These are phyloP conservation scores for Hylyphantes graminicola DNA, from an alignment of 1,140 invertebrate species.

Conservation along the genomic window DNA sequence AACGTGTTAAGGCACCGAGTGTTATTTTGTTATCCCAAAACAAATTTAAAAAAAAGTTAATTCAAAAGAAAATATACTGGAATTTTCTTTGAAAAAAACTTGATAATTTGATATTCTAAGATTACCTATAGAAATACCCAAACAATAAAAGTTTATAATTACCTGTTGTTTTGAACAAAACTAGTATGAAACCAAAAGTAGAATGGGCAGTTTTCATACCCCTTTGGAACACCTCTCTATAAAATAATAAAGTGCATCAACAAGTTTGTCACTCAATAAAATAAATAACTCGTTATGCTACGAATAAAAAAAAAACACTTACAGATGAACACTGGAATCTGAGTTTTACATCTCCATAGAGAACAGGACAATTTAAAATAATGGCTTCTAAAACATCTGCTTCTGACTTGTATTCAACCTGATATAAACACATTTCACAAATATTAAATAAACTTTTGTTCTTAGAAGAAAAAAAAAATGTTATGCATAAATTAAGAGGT, in stretches of 20 bases:
- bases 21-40: too few relatives aligned
- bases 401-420: slow-evolving; percentile 64
- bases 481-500: neutral
- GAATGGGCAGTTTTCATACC: slow-evolving; percentile 73
- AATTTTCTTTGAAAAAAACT: too few relatives aligned
- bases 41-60: too few relatives aligned
- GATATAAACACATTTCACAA: slow-evolving; percentile 47
- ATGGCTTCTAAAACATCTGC: slow-evolving; percentile 66
- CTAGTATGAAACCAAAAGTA: slow-evolving; percentile 74
- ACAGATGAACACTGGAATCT: slow-evolving; percentile 68
- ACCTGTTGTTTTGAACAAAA: slow-evolving; percentile 70
- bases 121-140: too few relatives aligned
- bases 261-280: neutral
- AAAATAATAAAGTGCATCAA: slow-evolving; percentile 51
- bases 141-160: slow-evolving; percentile 46
- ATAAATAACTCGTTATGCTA: neutral
- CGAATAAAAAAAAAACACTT: slow-evolving; percentile 61
- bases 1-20: too few relatives aligned
- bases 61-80: too few relatives aligned
- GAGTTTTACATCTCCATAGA: slow-evolving; percentile 70
- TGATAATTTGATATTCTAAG: too few relatives aligned
- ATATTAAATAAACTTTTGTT: slow-evolving; percentile 7
- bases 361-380: slow-evolving; percentile 66
- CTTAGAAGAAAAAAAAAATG: neutral
- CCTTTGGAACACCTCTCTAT: slow-evolving; percentile 70